Conservation (phyloP, 2,888 invertebrate species). For the Petrolisthes manimaculis region DNA sequence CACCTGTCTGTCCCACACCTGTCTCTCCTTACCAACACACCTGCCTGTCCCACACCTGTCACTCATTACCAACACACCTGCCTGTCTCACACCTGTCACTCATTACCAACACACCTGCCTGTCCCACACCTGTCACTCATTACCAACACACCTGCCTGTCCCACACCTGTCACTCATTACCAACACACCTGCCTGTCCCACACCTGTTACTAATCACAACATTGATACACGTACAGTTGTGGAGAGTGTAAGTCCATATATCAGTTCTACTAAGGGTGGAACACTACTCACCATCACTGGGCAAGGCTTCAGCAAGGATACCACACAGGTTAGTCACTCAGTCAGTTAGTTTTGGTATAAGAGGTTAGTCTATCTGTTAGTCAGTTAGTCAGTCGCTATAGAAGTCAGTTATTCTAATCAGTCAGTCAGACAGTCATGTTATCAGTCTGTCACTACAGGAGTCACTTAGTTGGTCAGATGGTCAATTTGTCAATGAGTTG, state of each 20-base stretch:
- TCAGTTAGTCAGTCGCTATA: neutral
- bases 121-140: no score
- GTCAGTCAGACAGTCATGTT: neutral
- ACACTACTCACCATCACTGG: slow-evolving; percentile 18
- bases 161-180: no score
- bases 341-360: neutral
- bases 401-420: neutral
- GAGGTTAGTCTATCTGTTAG: neutral
- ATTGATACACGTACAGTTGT: neutral
- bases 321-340: slow-evolving; percentile 14
- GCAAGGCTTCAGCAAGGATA: slow-evolving; percentile 5
- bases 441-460: neutral
- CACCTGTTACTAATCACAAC: no score
- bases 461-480: neutral
- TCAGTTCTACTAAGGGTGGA: neutral
- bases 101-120: no score
- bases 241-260: neutral
- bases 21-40: no score
- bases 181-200: no score
- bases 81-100: no score
- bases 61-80: no score
- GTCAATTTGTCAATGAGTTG: no score
- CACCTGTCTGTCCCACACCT: no score
- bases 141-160: no score
- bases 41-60: no score